phyloP scores from a whole-genome alignment of 2,113 vertebrate genomes.

The Percopsis transmontana region DNA sequence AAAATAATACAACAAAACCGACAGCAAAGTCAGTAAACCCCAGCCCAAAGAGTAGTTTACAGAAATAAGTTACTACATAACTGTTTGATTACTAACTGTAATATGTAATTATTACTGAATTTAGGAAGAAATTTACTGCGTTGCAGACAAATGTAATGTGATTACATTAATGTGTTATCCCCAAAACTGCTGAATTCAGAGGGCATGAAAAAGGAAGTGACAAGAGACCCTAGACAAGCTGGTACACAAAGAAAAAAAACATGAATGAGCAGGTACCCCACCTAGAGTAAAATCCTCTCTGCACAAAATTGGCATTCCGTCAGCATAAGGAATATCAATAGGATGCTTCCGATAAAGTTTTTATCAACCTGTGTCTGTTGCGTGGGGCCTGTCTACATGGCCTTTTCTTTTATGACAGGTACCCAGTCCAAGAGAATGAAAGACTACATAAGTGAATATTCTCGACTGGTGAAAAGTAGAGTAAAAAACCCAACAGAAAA shows the following conservation, averaged over 20 bases:
- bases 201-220: slow-evolving; percentile 49
- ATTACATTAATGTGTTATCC: too few species aligned
- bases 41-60: too few species aligned
- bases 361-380: slow-evolving; percentile 78
- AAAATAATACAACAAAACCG: too few species aligned
- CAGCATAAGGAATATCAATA: slow-evolving; percentile 56
- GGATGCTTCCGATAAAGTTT: slow-evolving; percentile 56
- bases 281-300: slow-evolving; percentile 18
- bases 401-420: slow-evolving; percentile 65
- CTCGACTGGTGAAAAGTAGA: slow-evolving; percentile 63
- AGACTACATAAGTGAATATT: slow-evolving; percentile 67
- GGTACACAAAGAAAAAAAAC: slow-evolving; percentile 12
- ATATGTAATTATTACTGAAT: too few species aligned
- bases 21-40: too few species aligned
- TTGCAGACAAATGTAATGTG: too few species aligned
- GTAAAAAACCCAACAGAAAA: slow-evolving; percentile 55
- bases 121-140: too few species aligned
- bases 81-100: too few species aligned
- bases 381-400: slow-evolving; percentile 60
- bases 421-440: slow-evolving; percentile 72
- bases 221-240: slow-evolving; percentile 28
- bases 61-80: too few species aligned
- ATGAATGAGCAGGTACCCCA: slow-evolving; percentile 47
- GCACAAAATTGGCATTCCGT: slow-evolving; percentile 47
- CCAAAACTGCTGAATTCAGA: too few species aligned